Percentiles rank a stretch among this genome's conserved stretches.
phyloP scores from a whole-genome alignment of 2,888 invertebrate genomes.

The Oscheius onirici region DNA sequence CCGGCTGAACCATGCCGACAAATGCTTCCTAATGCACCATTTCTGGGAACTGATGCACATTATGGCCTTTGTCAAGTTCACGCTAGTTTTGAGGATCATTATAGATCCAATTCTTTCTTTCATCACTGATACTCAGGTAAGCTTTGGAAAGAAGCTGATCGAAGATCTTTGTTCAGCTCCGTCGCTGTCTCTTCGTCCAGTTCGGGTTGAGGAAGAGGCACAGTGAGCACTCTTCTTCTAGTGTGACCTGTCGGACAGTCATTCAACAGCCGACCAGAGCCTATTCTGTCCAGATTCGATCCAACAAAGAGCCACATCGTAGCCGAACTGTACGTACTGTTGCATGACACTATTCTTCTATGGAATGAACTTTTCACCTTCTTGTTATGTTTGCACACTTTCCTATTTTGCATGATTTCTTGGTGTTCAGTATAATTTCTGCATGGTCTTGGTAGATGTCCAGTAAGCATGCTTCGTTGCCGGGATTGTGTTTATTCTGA shows the following conservation, averaged over 20 bases:
- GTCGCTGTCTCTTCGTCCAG: slow-evolving; percentile 8
- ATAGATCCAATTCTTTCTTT: slow-evolving; percentile 65
- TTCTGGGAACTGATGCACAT: slow-evolving; percentile 56
- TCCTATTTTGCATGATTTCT: not conserved
- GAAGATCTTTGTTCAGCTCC: not conserved
- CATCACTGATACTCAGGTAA: slow-evolving; percentile 64
- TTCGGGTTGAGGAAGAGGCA: not conserved
- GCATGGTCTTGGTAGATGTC: no score
- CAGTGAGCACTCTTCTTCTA: not conserved
- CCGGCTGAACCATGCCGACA: slow-evolving; percentile 23
- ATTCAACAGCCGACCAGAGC: slow-evolving; percentile 3
- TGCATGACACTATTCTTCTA: slow-evolving; percentile 1
- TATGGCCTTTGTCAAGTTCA: slow-evolving; percentile 46
- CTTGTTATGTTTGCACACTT: no score
- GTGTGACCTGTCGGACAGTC: not conserved
- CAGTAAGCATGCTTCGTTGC: not conserved
- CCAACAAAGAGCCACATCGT: not conserved
- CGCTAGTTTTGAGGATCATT: slow-evolving; percentile 58
- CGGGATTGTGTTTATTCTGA: not conserved
- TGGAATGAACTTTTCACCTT: slow-evolving; percentile 4
- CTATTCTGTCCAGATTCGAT: not conserved
- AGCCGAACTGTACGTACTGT: slow-evolving; percentile 21
- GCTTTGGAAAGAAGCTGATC: not conserved
- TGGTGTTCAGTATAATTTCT: not conserved
- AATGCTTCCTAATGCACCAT: slow-evolving; percentile 58